A percentile compares a stretch with the other conserved stretches of the same genome.
phyloP scores from a whole-genome alignment of 2,797 vertebrate species.

The Lemur catta region DNA sequence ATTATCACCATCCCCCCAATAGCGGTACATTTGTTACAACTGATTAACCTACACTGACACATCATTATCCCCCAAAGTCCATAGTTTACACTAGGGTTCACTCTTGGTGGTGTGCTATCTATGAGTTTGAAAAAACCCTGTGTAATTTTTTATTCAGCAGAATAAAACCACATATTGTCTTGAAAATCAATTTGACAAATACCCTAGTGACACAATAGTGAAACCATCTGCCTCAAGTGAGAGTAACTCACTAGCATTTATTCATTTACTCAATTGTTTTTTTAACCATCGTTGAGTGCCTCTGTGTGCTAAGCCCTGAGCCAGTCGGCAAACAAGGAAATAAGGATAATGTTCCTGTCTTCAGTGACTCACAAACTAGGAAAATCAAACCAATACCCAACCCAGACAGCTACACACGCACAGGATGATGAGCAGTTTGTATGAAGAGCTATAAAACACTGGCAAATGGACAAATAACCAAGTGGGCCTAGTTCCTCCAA shows the following conservation, averaged over 20 bases:
- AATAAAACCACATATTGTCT: neutral
- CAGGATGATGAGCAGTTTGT: neutral
- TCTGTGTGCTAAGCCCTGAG: neutral
- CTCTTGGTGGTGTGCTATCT: neutral
- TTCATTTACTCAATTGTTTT: neutral
- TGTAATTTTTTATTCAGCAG: neutral
- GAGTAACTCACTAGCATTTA: neutral
- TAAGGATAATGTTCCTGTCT: neutral
- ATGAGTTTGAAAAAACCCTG: neutral
- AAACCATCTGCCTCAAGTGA: neutral
- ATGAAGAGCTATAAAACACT: neutral
- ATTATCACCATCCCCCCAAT: neutral
- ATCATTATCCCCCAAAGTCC: neutral
- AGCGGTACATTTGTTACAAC: neutral
- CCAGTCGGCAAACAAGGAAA: neutral
- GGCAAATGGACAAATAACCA: neutral
- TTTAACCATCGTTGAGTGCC: neutral
- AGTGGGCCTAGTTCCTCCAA: neutral
- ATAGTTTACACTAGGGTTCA: neutral
- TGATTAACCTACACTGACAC: neutral
- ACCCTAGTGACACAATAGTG: neutral
- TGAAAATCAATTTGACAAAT: neutral
- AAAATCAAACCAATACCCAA: neutral
- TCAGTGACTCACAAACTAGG: neutral
- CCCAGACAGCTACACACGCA: neutral